These are phyloP conservation scores for Tenthredo scrophulariae DNA, from an alignment of 2,888 invertebrate species.

Conservation along the genomic window DNA sequence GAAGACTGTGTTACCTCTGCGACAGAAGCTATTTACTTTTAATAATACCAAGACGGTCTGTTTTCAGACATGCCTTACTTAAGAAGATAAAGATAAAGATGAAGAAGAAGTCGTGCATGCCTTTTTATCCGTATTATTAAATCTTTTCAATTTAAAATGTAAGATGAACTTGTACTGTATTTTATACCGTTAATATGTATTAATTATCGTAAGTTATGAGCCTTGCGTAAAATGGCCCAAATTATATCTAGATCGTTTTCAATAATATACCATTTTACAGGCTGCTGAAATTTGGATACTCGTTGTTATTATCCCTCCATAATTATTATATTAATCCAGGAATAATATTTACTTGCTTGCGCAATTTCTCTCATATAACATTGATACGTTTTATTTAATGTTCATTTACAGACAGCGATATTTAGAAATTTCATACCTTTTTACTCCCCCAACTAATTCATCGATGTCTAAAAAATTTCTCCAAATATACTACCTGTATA, in stretches of 20 bases:
- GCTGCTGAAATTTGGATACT: background rate
- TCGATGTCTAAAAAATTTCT: conserved; percentile 32
- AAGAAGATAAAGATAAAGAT: background rate
- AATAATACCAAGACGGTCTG: conserved; percentile 29
- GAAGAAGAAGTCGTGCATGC: conserved; percentile 15
- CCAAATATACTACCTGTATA: background rate
- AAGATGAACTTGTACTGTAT: conserved; percentile 30
- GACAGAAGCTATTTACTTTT: conserved; percentile 16
- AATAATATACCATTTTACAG: conserved; percentile 27
- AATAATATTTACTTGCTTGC: background rate
- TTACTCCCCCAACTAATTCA: conserved; percentile 5
- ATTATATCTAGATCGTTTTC: conserved; percentile 26
- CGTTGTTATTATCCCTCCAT: background rate
- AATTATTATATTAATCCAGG: background rate
- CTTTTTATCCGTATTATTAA: conserved; percentile 35
- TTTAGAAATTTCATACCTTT: conserved; percentile 7
- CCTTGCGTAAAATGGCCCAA: conserved; percentile 9
- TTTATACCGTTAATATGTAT: conserved; percentile 42
- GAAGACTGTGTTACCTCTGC: conserved; percentile 25
- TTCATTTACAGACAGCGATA: conserved; percentile 48
- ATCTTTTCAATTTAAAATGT: conserved; percentile 3
- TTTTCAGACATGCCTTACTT: conserved; percentile 41
- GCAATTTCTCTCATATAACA: conserved; percentile 9
- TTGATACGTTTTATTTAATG: conserved; percentile 41
- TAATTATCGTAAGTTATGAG: conserved; percentile 38